Conservation (phyloP, 2,113 vertebrate genomes). For the Thunnus thynnus region DNA sequence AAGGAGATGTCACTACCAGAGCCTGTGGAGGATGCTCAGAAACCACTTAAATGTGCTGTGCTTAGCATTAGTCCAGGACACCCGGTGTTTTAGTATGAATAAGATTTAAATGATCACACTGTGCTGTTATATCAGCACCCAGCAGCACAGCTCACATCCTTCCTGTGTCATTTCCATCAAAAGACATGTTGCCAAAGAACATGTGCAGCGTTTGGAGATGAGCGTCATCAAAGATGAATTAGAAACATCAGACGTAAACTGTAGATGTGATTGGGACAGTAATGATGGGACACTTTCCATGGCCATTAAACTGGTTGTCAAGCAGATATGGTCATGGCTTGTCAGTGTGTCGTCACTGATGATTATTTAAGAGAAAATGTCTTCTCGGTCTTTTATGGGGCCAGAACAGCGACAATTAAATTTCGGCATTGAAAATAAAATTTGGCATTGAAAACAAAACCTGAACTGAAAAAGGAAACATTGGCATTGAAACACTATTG, state of each 20-base stretch:
- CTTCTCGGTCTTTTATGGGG: neutral
- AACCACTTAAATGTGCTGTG: conserved; percentile 37
- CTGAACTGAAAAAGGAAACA: no score
- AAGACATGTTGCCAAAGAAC: conserved; percentile 13
- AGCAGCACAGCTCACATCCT: conserved; percentile 45
- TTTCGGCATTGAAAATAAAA: no score
- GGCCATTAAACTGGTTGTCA: conserved; percentile 19
- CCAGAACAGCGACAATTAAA: no score
- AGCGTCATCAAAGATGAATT: neutral
- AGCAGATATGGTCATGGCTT: neutral
- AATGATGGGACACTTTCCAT: neutral
- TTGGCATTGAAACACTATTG: no score
- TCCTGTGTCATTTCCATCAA: conserved; percentile 15
- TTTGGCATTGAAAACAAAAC: no score
- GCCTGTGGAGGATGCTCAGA: conserved; percentile 36
- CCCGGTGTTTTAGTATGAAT: conserved; percentile 38
- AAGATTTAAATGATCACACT: conserved; percentile 31
- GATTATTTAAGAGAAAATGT: neutral
- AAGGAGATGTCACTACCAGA: conserved; percentile 36
- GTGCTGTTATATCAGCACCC: conserved; percentile 27
- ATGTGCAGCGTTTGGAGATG: conserved; percentile 22
- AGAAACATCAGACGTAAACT: conserved; percentile 18
- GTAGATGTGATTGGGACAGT: neutral
- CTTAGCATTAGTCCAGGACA: conserved; percentile 25
- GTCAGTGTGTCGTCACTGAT: neutral